phyloP scores from a whole-genome alignment of 1,140 invertebrate species.

The Potamilus streckersoni region DNA sequence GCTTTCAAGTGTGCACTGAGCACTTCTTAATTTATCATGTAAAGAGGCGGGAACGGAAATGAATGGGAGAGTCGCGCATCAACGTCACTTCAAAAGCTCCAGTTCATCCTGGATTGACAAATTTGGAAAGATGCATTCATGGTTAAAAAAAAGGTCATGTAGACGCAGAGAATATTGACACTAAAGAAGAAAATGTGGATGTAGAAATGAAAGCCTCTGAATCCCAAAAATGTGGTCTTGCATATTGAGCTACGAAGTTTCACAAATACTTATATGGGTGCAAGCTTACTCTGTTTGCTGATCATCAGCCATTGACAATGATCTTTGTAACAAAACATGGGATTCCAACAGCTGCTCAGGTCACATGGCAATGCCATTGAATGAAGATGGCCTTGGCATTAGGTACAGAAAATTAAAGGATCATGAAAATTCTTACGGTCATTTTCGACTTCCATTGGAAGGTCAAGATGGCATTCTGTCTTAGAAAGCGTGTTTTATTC shows the following conservation, averaged over 20 bases:
- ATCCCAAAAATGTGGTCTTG: slow-evolving; percentile 39
- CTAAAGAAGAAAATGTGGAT: slow-evolving; percentile 14
- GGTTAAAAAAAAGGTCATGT: not conserved
- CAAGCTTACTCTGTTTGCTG: slow-evolving; percentile 49
- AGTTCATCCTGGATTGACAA: no score
- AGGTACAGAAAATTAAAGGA: slow-evolving; percentile 18
- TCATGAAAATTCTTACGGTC: slow-evolving; percentile 21
- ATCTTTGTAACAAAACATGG: slow-evolving; percentile 60
- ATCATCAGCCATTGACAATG: slow-evolving; percentile 60
- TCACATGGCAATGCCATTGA: no score
- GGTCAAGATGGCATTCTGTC: not conserved
- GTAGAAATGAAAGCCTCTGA: slow-evolving; percentile 47
- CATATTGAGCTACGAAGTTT: slow-evolving; percentile 64
- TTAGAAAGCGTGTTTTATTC: not conserved
- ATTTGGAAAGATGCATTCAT: slow-evolving; percentile 16
- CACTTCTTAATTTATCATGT: no score
- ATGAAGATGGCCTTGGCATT: no score
- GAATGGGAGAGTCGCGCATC: no score
- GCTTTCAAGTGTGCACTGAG: no score
- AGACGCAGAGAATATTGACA: no score
- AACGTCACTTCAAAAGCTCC: no score
- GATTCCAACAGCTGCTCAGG: slow-evolving; percentile 47
- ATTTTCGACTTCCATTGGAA: slow-evolving; percentile 19
- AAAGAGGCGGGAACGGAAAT: no score
- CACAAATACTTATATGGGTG: slow-evolving; percentile 66